Evolutionary conservation across 2,888 invertebrate species (phyloP).

Genomic region (Pollenia griseotomentosa): DNA sequence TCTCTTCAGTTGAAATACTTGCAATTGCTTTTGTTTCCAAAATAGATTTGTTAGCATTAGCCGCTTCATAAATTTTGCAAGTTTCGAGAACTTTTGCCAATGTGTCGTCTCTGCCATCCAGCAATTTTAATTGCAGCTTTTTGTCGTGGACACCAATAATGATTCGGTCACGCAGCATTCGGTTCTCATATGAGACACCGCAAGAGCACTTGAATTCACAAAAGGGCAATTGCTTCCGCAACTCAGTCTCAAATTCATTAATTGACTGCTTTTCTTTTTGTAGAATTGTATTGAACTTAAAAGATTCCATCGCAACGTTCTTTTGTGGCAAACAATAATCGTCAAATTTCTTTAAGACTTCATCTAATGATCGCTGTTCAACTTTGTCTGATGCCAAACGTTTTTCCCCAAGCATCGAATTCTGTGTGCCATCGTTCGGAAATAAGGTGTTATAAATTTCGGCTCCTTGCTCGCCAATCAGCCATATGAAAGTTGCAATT

Average conservation of each 20-base stretch:
- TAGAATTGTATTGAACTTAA: not conserved
- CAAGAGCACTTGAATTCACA: slow-evolving; percentile 22
- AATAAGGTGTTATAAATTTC: slow-evolving; percentile 34
- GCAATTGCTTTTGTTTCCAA: not conserved
- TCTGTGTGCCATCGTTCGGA: slow-evolving; percentile 14
- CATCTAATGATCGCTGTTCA: slow-evolving; percentile 14
- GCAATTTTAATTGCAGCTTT: not conserved
- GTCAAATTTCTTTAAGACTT: slow-evolving; percentile 20
- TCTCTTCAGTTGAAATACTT: not conserved
- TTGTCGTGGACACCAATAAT: slow-evolving; percentile 11
- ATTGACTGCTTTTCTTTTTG: slow-evolving; percentile 27
- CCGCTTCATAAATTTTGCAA: slow-evolving; percentile 5
- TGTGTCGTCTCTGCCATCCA: not conserved
- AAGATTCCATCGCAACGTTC: slow-evolving; percentile 28
- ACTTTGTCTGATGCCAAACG: not conserved
- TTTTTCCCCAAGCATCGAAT: slow-evolving; percentile 18
- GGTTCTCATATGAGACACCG: not conserved
- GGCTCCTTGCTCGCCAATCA: too few species aligned
- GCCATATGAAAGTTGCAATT: slow-evolving; percentile 23
- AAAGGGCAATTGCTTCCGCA: slow-evolving; percentile 7
- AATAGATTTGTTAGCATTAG: not conserved
- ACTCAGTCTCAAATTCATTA: slow-evolving; percentile 10
- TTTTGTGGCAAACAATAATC: slow-evolving; percentile 10
- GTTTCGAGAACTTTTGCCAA: not conserved
- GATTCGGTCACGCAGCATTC: slow-evolving; percentile 7